These are phyloP conservation scores for Entosphenus tridentatus DNA, from an alignment of 2,113 vertebrate species.

Conservation along the genomic window DNA sequence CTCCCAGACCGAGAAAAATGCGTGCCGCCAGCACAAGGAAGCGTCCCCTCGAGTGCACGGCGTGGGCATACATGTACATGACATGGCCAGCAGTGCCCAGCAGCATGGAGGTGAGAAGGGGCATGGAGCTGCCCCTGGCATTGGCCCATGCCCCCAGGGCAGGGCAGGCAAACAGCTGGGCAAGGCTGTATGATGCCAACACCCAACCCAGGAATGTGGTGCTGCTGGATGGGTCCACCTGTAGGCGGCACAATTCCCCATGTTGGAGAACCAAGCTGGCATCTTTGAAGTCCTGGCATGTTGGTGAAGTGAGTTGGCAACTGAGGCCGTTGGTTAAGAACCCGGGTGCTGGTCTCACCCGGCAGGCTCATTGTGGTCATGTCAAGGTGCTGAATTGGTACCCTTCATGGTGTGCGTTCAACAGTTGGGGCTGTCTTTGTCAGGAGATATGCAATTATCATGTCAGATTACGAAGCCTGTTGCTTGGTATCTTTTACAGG, in stretches of 20 bases:
- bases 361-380: not conserved
- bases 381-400: not conserved
- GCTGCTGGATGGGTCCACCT: constrained; percentile 48
- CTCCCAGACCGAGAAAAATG: constrained; percentile 64
- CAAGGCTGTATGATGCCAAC: constrained; percentile 71
- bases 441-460: too few species aligned
- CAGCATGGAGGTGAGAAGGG: constrained; percentile 46
- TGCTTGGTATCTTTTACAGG: too few species aligned
- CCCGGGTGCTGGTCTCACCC: not conserved
- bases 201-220: constrained; percentile 82
- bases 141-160: constrained; percentile 83
- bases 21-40: constrained; percentile 63
- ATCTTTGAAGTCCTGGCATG: not conserved
- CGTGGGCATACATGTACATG: constrained; percentile 57
- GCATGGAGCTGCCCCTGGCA: constrained; percentile 50
- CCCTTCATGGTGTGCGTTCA: too few species aligned
- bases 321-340: not conserved
- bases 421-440: too few species aligned
- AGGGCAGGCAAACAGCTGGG: constrained; percentile 78
- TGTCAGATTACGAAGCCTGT: too few species aligned
- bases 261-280: not conserved
- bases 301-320: not conserved
- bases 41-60: constrained; percentile 44
- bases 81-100: constrained; percentile 62
- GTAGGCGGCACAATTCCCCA: constrained; percentile 15